phyloP scores from a whole-genome alignment of 1,140 invertebrate species.

The Zaprionus davidi region DNA sequence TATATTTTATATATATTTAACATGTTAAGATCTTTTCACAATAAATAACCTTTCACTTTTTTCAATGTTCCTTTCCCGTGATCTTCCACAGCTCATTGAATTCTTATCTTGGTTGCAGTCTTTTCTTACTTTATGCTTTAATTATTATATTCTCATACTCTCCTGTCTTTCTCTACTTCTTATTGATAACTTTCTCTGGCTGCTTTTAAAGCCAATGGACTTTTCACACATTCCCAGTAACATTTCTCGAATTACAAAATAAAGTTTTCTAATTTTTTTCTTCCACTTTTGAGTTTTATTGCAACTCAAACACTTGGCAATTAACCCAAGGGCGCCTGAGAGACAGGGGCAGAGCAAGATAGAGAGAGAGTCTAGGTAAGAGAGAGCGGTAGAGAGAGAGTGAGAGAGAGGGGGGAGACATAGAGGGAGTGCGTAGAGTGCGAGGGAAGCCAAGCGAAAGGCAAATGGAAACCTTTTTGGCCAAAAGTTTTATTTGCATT shows the following conservation, averaged over 20 bases:
- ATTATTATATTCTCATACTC: background rate
- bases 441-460: background rate
- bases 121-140: background rate
- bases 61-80: too few species aligned
- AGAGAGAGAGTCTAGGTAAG: background rate
- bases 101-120: background rate
- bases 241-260: conserved; percentile 19
- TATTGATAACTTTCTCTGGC: background rate
- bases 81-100: background rate
- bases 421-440: background rate
- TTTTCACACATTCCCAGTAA: conserved; percentile 3
- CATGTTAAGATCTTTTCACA: too few species aligned
- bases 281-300: conserved; percentile 8
- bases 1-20: background rate
- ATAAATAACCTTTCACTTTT: too few species aligned
- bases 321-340: conserved; percentile 29
- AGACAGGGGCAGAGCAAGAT: background rate
- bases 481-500: conserved; percentile 43
- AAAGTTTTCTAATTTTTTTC: conserved; percentile 12
- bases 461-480: conserved; percentile 14
- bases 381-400: too few species aligned
- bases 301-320: conserved; percentile 43
- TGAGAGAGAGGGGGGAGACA: background rate
- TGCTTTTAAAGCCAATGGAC: background rate
- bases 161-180: background rate